Conservation (phyloP, 2,888 invertebrate genomes). For the Temnothorax rugatulus region DNA sequence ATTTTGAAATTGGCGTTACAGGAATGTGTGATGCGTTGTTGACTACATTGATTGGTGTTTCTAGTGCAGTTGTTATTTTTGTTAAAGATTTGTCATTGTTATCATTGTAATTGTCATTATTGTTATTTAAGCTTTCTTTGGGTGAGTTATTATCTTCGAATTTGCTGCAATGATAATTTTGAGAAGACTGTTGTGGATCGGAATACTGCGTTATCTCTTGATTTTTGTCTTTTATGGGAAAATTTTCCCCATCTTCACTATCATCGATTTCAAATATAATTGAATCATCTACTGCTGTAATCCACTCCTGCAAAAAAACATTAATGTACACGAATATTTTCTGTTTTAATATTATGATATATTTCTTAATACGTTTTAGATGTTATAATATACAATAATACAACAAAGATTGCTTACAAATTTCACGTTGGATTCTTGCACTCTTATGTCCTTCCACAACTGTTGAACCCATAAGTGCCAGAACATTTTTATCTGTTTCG, state of each 20-base stretch:
- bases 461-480: constrained; percentile 7
- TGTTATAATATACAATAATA: not conserved
- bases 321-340: not conserved
- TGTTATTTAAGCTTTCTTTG: not conserved
- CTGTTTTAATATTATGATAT: constrained; percentile 1
- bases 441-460: not conserved
- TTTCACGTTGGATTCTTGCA: not conserved
- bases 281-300: not conserved
- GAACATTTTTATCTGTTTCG: not conserved
- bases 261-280: not conserved
- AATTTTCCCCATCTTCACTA: not conserved
- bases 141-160: not conserved
- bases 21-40: not conserved
- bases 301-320: not conserved
- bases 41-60: not conserved
- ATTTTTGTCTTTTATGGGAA: not conserved
- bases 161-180: not conserved
- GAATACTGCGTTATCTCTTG: not conserved
- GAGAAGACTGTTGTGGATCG: not conserved
- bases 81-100: not conserved
- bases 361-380: not conserved
- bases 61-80: not conserved
- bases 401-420: not conserved
- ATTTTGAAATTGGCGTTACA: not conserved
- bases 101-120: not conserved